These are phyloP conservation scores for Diglossa cyanea DNA, from an alignment of 2,797 vertebrate genomes.

Conservation along the genomic window DNA sequence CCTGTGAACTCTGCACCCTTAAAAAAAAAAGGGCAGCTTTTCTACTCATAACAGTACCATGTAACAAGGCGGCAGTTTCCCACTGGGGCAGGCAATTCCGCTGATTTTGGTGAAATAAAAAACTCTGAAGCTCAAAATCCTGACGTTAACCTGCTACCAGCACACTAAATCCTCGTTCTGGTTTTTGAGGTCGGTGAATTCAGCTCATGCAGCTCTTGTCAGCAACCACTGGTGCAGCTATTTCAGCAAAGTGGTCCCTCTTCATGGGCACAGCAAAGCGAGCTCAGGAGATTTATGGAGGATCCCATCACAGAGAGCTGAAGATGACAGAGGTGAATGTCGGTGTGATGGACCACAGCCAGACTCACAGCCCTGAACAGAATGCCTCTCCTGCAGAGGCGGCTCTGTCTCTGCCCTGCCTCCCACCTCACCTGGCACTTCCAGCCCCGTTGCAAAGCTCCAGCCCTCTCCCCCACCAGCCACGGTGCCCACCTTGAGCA, in stretches of 20 bases:
- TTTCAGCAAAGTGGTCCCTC: background rate
- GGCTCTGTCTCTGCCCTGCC: background rate
- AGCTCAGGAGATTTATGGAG: background rate
- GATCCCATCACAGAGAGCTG: accelerated
- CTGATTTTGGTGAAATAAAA: background rate
- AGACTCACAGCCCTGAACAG: accelerated
- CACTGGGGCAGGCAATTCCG: background rate
- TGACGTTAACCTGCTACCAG: background rate
- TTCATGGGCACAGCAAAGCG: background rate
- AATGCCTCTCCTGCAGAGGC: background rate
- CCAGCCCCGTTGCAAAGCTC: background rate
- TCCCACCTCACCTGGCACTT: background rate
- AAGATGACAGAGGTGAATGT: background rate
- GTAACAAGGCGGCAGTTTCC: background rate
- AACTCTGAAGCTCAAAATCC: background rate
- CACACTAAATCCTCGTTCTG: background rate
- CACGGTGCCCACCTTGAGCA: accelerated
- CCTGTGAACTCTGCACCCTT: too few species aligned
- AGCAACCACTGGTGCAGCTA: background rate
- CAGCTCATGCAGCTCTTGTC: background rate
- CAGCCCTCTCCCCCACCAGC: accelerated
- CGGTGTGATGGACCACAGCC: background rate
- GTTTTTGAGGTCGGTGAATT: background rate
- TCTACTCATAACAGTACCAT: too few species aligned
- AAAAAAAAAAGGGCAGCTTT: too few species aligned